Percentiles rank a stretch among this genome's conserved stretches.
Evolutionary conservation across 2,113 vertebrate species (phyloP).

Genomic region (Theristicus caerulescens): DNA sequence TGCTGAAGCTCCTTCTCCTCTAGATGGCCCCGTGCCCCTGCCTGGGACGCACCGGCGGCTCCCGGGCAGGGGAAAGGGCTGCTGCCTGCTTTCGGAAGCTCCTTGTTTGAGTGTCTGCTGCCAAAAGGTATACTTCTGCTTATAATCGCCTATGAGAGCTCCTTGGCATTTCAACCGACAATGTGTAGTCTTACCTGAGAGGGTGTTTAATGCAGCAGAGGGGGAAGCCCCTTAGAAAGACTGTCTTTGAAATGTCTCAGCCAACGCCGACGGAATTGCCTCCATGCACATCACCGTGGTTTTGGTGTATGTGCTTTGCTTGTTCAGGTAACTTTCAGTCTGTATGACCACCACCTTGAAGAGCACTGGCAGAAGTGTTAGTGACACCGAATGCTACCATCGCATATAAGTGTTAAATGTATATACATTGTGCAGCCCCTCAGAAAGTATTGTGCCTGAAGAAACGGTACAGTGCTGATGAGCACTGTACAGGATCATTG

Average conservation of each 20-base stretch:
- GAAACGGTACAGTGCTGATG: not conserved
- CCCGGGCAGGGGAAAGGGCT: not conserved
- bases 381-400: not conserved
- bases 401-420: fast-evolving
- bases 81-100: not conserved
- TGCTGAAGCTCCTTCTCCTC: not conserved
- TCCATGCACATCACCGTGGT: fast-evolving
- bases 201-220: not conserved
- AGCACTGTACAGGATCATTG: fast-evolving
- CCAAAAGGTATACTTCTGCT: not conserved
- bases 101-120: not conserved
- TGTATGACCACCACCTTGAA: fast-evolving
- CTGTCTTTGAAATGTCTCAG: not conserved
- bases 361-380: not conserved
- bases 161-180: fast-evolving
- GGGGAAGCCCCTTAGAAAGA: not conserved
- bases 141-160: fast-evolving
- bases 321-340: no score
- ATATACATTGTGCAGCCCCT: no score
- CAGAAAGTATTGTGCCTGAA: not conserved
- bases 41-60: not conserved
- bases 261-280: not conserved
- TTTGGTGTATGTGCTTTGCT: fast-evolving
- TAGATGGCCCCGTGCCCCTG: constrained; percentile 1
- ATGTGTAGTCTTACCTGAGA: fast-evolving